Evolutionary conservation across 2,888 invertebrate genomes (phyloP), one percentile per base, ranked within the genome.

Genomic region (Aleiodes alternator): DNA sequence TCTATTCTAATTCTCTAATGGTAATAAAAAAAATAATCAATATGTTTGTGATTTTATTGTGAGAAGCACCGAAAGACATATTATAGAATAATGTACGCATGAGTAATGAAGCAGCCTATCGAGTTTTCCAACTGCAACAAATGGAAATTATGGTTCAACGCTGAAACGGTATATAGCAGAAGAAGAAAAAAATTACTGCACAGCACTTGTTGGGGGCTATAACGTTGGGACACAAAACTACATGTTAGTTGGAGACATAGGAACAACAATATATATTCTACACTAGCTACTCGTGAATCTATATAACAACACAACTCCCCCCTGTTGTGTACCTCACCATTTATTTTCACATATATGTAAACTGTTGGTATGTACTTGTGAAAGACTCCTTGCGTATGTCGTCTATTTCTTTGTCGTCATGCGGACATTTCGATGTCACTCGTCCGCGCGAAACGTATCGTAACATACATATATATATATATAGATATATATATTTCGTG

Each of bases 401-500:
- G 64, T 43, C 64, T 64, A 64, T 64, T 64, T 64, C 48, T 64
- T 64, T 64, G 64, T 64, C 64, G 64, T 51, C 50, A 50, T 61
- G 64, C 51, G 9, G 34, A 68, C 71, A 71, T 69, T 73, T 56
- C 69, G 66, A 69, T 55, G 76, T 74, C 78, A 77, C 72, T 77
- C 73, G 76, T 72, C 71, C 53, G 78, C 70, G 79, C 75, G 79
- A 80, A 79, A 80, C 79, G 76, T 79, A 78, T 79, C 80, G 77
- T 77, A 73, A 79, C 77, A 78, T 73, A 75, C 29, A n/a, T 29
- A n/a, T 57, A 7, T 57, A 12, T 38, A n/a, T 64, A 50, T 11
- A 0, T 31, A 31, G 3, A 31, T 31, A 31, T 31, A 31, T 51
- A 34, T n/a, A n/a, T n/a, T n/a, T n/a, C n/a, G n/a, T n/a, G n/a